Evolutionary conservation across 2,113 vertebrate genomes (phyloP).

Genomic region (Aplodontia rufa): DNA sequence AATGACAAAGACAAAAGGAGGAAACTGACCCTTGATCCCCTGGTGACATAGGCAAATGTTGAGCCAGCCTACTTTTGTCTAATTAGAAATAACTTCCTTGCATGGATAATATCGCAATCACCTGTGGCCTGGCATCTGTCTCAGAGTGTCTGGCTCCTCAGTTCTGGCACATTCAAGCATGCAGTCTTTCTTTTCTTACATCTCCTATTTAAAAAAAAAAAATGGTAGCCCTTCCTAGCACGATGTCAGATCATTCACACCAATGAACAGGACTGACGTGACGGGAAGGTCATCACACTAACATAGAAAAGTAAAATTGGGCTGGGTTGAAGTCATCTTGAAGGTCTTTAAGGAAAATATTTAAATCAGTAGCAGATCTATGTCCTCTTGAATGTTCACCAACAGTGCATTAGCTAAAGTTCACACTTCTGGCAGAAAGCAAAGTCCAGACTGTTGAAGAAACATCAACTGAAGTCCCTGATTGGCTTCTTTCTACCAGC

Average conservation of each 20-base stretch:
- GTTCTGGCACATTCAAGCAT: conserved; percentile 35
- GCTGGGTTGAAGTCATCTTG: not conserved
- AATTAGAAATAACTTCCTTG: conserved; percentile 58
- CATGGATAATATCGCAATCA: conserved; percentile 56
- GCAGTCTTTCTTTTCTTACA: not conserved
- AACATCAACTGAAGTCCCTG: not conserved
- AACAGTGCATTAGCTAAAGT: not conserved
- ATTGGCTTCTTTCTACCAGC: not conserved
- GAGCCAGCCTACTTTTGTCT: conserved; percentile 32
- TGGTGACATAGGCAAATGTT: conserved; percentile 8
- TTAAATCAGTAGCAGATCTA: not conserved
- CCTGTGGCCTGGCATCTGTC: conserved; percentile 57
- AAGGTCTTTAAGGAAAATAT: not conserved
- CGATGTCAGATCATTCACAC: not conserved
- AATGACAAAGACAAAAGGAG: not conserved
- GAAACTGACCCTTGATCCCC: not conserved
- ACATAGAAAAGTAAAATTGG: not conserved
- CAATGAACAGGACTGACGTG: not conserved
- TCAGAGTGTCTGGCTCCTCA: conserved; percentile 32
- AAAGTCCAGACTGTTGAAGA: not conserved
- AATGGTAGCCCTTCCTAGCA: not conserved
- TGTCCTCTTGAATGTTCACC: not conserved
- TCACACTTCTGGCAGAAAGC: not conserved
- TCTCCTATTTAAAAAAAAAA: not conserved
- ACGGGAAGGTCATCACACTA: not conserved